Percentiles rank a stretch among this genome's conserved stretches.
Conservation (phyloP, 2,888 invertebrate genomes). For the Sisyra nigra region DNA sequence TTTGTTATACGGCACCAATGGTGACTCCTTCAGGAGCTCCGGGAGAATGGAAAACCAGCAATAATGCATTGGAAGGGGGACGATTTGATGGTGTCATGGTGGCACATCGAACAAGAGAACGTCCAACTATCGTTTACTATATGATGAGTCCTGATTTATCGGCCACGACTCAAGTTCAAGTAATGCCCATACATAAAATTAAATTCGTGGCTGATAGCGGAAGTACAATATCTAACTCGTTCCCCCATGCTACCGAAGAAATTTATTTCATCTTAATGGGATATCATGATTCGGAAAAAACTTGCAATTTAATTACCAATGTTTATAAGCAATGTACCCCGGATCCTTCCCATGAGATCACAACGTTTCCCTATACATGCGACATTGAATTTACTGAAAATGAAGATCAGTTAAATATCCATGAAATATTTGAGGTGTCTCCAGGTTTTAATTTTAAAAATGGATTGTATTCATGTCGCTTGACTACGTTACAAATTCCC, state of each 20-base stretch:
- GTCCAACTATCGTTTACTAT: constrained; percentile 21
- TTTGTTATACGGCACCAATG: constrained; percentile 35
- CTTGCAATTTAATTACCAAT: neutral
- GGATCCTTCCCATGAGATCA: constrained; percentile 13
- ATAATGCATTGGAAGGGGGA: constrained; percentile 22
- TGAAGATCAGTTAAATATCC: constrained; percentile 16
- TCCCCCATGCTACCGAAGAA: too few relatives aligned
- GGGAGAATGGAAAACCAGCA: constrained; percentile 25
- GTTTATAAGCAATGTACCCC: neutral
- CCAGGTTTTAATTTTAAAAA: constrained; percentile 23
- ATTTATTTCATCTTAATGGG: neutral
- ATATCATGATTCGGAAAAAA: neutral
- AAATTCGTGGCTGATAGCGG: neutral
- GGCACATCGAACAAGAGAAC: constrained; percentile 20
- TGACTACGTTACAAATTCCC: constrained; percentile 18
- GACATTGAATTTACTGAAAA: constrained; percentile 21
- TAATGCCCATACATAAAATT: constrained; percentile 2
- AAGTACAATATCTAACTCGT: too few relatives aligned
- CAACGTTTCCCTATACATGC: constrained; percentile 24
- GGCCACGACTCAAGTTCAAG: constrained; percentile 1
- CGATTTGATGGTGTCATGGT: constrained; percentile 24
- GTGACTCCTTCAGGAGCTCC: constrained; percentile 20
- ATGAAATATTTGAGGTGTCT: constrained; percentile 22
- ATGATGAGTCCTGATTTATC: constrained; percentile 18
- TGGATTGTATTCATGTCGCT: constrained; percentile 25